Base-by-base conservation (phyloP, 2,113 vertebrate genomes). In the Rhizomys pruinosus region DNA sequence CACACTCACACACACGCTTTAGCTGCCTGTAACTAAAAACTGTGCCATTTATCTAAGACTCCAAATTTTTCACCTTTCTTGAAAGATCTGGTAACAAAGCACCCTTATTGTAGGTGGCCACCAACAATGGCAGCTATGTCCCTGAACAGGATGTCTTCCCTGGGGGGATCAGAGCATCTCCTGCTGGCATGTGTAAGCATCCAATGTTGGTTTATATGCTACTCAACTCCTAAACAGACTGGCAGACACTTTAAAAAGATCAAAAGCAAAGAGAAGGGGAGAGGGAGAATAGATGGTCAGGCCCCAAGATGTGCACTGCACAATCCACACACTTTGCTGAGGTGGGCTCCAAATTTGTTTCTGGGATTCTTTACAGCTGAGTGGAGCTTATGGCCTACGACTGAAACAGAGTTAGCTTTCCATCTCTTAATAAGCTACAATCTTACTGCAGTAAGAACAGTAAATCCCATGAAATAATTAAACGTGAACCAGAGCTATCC, bases 11-110 rank as follows among this genome's bases (percentile, higher is more conserved):
- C n/a, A n/a, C n/a, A n/a, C n/a, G 32, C 5, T 32, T 44, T 42
- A 86, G 20, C 19, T 87, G 66, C 27, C n/a, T 84, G 12, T 39
- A 19, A 55, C 77, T 91, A 76, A 89, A 87, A 89, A 59, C 4
- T 47, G 7, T 77, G 71, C 13, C 2, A 10, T 89, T 89, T 76
- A 84, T 39, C 42, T 22, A 84, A 73, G 12, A 32, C 37, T 91
- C 34, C 64, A 2, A 32, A 80, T 64, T 87, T 91, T 84, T 77
- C 17, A 88, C 15, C 89, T 86, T n/a, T 90, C 78, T 89, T 85
- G 22, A 92, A 90, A 94, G 29, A 81, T 52, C 25, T 86, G 74
- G 11, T 25, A 63, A 19, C 17, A 73, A 66, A 16, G 22, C 15
- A 32, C 39, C 32, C 15, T 90, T 55, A 61, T 47, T 63, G 44